These are phyloP conservation scores for Sphinx pinastri DNA, from an alignment of 2,888 invertebrate genomes.

Conservation along the genomic window DNA sequence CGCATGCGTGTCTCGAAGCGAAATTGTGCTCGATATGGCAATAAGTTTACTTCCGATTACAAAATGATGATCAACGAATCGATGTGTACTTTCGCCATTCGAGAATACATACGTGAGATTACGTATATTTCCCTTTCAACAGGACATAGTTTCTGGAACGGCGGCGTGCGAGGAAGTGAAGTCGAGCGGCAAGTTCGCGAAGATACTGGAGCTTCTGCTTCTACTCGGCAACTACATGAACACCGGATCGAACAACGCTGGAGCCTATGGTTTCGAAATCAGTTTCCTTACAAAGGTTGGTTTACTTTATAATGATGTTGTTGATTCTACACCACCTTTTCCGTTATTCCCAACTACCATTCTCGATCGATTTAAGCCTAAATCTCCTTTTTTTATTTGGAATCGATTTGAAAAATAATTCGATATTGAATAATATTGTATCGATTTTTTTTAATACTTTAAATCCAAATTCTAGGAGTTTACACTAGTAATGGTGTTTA, in stretches of 20 bases:
- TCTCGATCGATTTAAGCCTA: constrained; percentile 2
- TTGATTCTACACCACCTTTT: too few species aligned
- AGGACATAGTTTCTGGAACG: constrained; percentile 97
- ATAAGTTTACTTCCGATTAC: too few species aligned
- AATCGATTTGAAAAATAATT: too few species aligned
- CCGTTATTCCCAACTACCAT: background rate
- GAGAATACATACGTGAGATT: too few species aligned
- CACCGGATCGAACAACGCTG: constrained; percentile 96
- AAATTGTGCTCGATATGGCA: too few species aligned
- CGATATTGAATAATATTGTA: too few species aligned
- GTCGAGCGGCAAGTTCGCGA: constrained; percentile 94
- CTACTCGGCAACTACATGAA: constrained; percentile 98
- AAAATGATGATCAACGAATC: too few species aligned
- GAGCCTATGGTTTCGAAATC: constrained; percentile 98
- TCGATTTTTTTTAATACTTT: too few species aligned
- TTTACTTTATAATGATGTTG: constrained; percentile 27
- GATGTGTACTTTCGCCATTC: too few species aligned
- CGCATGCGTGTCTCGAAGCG: too few species aligned
- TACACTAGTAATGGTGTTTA: too few species aligned
- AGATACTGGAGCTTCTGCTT: constrained; percentile 94
- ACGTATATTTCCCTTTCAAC: constrained; percentile 46
- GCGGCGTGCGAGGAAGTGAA: constrained; percentile 98
- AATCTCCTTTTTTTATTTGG: background rate
- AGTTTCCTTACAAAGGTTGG: constrained; percentile 95
- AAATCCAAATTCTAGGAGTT: too few species aligned